Evolutionary conservation across 1,140 invertebrate species (phyloP), one percentile per base, ranked within the genome.

Genomic region (Drosophila santomea): DNA sequence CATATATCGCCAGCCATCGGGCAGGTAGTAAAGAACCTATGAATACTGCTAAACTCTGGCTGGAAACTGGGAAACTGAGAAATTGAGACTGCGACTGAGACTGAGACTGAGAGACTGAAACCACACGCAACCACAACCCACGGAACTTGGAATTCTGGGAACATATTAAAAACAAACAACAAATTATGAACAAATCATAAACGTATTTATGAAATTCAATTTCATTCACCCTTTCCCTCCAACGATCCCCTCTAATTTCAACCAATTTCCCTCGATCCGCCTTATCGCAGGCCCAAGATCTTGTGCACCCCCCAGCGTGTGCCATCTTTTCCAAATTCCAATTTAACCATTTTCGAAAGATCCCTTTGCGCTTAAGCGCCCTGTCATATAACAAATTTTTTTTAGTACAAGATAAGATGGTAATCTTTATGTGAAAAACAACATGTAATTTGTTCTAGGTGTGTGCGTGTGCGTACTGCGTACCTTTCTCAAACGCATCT

Each of bases 401-500:
- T 88, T 88, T 89, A 80, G 80, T 89, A 80, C 76, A 80, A 79
- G 84, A 89, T 89, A 89, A 89, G 84, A 89, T 89, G 72, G 60
- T 89, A 89, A 89, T 89, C 84, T 89, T 89, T 89, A 89, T 89
- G 84, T 89, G 84, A 89, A 89, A 84, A 89, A 89, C 80, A 89
- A 89, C 84, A 89, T 89, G 84, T 89, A 89, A 89, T 89, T 89
- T 89, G 84, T 89, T 89, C 80, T 83, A 41, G 59, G 51, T 45
- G 71, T 54, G 51, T 78, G 69, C 45, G 60, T 35, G 60, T 39
- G 56, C 61, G 73, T 60, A 55, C 79, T 67, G 73, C 68, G 25
- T 72, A 78, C 71, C 63, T 78, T 78, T 74, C 52, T 39, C 14
- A 80, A 77, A 59, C 84, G 80, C 84, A 89, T 89, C 84, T 89